Conservation (phyloP, 2,113 vertebrate species). For the Erythrolamprus reginae region DNA sequence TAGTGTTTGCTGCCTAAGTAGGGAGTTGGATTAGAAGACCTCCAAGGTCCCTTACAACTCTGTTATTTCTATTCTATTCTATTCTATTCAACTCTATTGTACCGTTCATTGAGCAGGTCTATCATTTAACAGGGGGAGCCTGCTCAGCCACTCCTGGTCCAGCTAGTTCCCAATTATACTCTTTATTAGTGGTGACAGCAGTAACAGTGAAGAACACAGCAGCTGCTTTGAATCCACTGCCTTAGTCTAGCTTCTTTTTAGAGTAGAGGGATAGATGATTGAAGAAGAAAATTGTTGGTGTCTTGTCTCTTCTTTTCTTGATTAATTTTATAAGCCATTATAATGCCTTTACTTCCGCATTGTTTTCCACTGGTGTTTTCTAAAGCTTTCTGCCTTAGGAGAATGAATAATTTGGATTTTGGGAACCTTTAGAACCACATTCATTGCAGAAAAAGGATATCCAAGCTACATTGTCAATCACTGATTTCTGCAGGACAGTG, state of each 20-base stretch:
- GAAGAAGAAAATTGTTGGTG: conserved; percentile 1
- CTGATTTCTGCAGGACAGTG: conserved; percentile 1
- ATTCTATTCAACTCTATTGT: background rate
- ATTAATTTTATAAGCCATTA: conserved; percentile 8
- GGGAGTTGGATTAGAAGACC: too few relatives aligned
- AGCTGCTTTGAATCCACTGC: background rate
- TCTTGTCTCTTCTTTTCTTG: background rate
- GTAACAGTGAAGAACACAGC: background rate
- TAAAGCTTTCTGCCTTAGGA: background rate
- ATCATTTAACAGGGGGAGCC: accelerated
- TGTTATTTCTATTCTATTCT: too few relatives aligned
- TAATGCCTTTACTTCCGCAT: background rate
- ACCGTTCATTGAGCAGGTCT: background rate
- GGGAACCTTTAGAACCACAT: conserved; percentile 3
- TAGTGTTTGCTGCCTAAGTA: too few relatives aligned
- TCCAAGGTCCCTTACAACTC: too few relatives aligned
- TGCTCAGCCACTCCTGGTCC: background rate
- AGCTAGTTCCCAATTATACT: background rate
- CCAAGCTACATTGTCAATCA: background rate
- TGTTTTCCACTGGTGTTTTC: conserved; percentile 21
- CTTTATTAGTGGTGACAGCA: background rate
- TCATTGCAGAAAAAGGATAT: background rate
- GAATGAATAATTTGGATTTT: background rate
- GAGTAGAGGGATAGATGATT: background rate
- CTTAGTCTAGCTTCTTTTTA: conserved; percentile 13